Conservation (phyloP, 2,888 invertebrate species). For the Lepidocyrtinus sp. region DNA sequence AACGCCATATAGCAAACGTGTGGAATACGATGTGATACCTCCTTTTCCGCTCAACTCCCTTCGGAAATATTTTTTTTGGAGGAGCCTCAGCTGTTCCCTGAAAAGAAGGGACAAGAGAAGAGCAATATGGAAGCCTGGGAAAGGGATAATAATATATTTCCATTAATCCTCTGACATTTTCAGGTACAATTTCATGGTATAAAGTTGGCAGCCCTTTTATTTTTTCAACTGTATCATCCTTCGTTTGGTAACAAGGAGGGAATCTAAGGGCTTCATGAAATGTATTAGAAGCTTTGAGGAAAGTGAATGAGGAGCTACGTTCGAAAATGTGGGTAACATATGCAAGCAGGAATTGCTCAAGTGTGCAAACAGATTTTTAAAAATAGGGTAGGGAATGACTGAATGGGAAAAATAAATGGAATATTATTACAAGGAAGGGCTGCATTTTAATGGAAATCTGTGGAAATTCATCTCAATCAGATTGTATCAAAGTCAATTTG, state of each 20-base stretch:
- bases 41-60: not conserved
- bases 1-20: no score
- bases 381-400: not conserved
- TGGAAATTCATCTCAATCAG: slow-evolving; percentile 51
- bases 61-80: not conserved
- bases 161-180: slow-evolving; percentile 49
- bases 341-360: slow-evolving; percentile 6
- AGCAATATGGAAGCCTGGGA: slow-evolving; percentile 33
- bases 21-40: not conserved
- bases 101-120: not conserved
- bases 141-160: slow-evolving; percentile 46
- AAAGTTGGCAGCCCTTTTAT: slow-evolving; percentile 34
- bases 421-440: slow-evolving; percentile 21
- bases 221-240: slow-evolving; percentile 7
- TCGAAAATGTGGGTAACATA: slow-evolving; percentile 27
- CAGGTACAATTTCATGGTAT: slow-evolving; percentile 47
- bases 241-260: not conserved
- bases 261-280: not conserved
- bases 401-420: slow-evolving; percentile 24
- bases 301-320: no score
- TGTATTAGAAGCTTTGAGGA: no score
- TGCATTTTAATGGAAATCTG: slow-evolving; percentile 52
- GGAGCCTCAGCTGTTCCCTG: slow-evolving; percentile 39
- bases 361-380: slow-evolving; percentile 17
- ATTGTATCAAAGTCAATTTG: slow-evolving; percentile 43